Base-by-base conservation (phyloP, 2,113 vertebrate genomes). In the Chaenogobius annularis region DNA sequence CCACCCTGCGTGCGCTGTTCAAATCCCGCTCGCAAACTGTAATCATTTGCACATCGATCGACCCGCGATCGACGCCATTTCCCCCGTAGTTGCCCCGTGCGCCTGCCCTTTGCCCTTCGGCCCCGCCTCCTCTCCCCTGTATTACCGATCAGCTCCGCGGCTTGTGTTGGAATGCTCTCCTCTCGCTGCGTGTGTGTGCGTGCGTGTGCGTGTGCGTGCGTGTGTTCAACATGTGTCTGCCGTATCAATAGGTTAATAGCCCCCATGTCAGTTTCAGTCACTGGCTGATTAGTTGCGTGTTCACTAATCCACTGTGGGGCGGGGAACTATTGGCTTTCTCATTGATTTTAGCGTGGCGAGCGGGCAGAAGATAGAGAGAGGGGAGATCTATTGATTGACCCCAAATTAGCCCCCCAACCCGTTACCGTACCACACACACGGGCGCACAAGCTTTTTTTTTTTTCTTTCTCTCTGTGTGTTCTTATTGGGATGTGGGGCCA, bases 301-400 rank as follows among this genome's bases (percentile, higher is more conserved):
- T 93, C 92, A 92, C 90, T 94, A 93, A 94, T 93, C 92, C 92
- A 92, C 91, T 88, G 84, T 72, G 81, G 90, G 92, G 90, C 80
- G 75, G 86, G 83, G 93, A 91, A 91, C 90, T 93, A 92, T 94
- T 92, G 92, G 92, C 93, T 94, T 88, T 77, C 77, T 81, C 90
- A 94, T 94, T 94, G 93, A 94, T 93, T 93, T 93, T 92, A 91
- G 88, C 80, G 85, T 89, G 79, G 88, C 82, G 86, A 90, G 91
- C 88, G 90, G 89, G 85, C 88, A 92, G 91, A 93, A 90, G 89
- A 92, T 91, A 89, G 89, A 91, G 91, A 87, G 90, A 92, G 90
- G 88, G 87, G 84, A 91, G 88, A 90, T 92, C 85, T 93, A 94
- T 94, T 93, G 93, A 94, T 93, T 94, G 93, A 94, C 93, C 93